Conservation (phyloP, 2,888 invertebrate species). For the Ceratothoa steindachneri region DNA sequence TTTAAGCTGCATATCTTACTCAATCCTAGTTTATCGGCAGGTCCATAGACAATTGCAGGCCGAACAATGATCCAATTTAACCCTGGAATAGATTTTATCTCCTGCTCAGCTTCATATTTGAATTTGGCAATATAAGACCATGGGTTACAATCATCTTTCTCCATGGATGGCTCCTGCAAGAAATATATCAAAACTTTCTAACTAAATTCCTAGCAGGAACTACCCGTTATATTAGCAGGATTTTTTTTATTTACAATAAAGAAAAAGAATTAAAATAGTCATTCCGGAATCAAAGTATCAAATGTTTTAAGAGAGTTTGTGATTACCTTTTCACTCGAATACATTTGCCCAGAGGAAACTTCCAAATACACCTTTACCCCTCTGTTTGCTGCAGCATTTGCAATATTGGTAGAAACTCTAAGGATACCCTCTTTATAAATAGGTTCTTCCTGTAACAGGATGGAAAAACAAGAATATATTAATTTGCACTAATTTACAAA, state of each 20-base stretch:
- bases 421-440: conserved; percentile 85
- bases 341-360: conserved; percentile 77
- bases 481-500: too few species aligned
- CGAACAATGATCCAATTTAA: conserved; percentile 74
- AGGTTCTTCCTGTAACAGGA: conserved; percentile 67
- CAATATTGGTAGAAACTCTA: conserved; percentile 77
- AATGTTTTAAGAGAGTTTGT: too few species aligned
- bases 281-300: too few species aligned
- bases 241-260: too few species aligned
- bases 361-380: conserved; percentile 72
- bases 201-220: too few species aligned
- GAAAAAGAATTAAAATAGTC: too few species aligned
- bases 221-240: too few species aligned
- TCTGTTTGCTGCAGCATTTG: conserved; percentile 67
- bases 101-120: conserved; percentile 77
- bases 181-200: too few species aligned
- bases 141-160: conserved; percentile 70
- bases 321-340: conserved; percentile 73
- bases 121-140: conserved; percentile 80
- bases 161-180: conserved; percentile 64
- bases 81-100: conserved; percentile 64
- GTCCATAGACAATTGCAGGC: conserved; percentile 80
- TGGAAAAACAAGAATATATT: not conserved
- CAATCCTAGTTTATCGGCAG: conserved; percentile 75
- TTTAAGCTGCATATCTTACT: conserved; percentile 68